phyloP scores from a whole-genome alignment of 53 echinoderm and acorn worm species.

The Zoroaster sp. region DNA sequence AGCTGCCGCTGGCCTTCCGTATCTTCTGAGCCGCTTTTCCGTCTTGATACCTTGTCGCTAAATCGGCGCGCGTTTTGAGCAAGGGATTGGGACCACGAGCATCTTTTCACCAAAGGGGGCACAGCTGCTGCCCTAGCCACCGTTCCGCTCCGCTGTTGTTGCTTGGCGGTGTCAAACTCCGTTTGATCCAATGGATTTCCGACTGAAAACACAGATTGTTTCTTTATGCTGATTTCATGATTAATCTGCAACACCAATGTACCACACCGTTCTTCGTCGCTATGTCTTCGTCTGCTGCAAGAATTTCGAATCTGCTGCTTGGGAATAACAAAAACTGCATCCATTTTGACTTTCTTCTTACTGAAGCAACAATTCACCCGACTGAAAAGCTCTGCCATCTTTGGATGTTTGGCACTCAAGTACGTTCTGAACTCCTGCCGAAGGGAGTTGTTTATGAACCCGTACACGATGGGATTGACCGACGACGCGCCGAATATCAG shows the following conservation, averaged over 20 bases:
- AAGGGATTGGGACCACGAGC: slow-evolving; percentile 37
- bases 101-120: slow-evolving; percentile 32
- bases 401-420: slow-evolving; percentile 12
- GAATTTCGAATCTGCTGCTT: not conserved
- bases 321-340: slow-evolving; percentile 24
- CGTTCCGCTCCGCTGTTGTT: not conserved
- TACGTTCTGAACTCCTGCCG: slow-evolving; percentile 40
- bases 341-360: slow-evolving; percentile 10
- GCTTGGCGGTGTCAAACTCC: not conserved
- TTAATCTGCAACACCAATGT: slow-evolving; percentile 10
- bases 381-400: not conserved
- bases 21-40: slow-evolving; percentile 11
- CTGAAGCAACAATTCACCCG: slow-evolving; percentile 6
- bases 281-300: not conserved
- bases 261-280: not conserved
- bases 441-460: slow-evolving; percentile 42
- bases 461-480: slow-evolving; percentile 51
- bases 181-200: not conserved
- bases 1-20: slow-evolving; percentile 13
- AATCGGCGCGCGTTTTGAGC: slow-evolving; percentile 36
- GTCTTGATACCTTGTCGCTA: slow-evolving; percentile 25
- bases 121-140: not conserved
- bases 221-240: slow-evolving; percentile 19
- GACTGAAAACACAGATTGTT: slow-evolving; percentile 26
- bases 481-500: slow-evolving; percentile 15